Base-by-base conservation (phyloP, 2,888 invertebrate species). In the Augiades crinisus region DNA sequence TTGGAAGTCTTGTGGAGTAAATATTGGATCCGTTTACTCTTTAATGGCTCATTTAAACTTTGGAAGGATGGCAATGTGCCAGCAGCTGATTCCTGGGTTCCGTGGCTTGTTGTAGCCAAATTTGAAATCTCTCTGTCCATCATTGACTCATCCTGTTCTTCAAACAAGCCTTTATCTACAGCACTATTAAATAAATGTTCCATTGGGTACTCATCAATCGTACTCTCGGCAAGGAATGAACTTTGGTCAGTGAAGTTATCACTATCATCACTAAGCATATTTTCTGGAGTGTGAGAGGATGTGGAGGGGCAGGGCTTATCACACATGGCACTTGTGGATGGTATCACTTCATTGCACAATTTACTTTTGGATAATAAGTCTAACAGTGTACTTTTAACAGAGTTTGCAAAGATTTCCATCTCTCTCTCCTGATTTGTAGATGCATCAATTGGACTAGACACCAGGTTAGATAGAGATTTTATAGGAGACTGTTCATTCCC, bases 391-490 rank as follows among this genome's bases (percentile, higher is more conserved):
- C 71, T 85, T 72, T 86, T 87, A 17, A 85, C 83, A 56, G 81
- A 69, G 60, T 79, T 81, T 33, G 79, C 74, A 58, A 83, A 70
- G 24, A 72, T 69, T 38, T 53, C 46, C 19, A 72, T 71, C 57
- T 83, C 74, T 57, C 70, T 70, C 53, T 63, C 76, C 33, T 81
- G 76, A 40, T 77, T 63, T 51, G 72, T 66, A 38, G 72, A 62
- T 57, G 76, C 61, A 61, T 85, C 81, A 62, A 88, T 78, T 31
- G 87, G 92, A 83, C 86, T 91, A 64, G 92, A 92, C 53, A 92
- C 92, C 66, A 92, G 81, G 75, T 92, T 92, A 44, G 92, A 92
- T 55, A 92, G 76, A 50, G 92, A 92, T 71, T 92, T 92, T 17
- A 92, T 92, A 43, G 92, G 92, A 43, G 92, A 92, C 65, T 91